Conservation (phyloP, 2,113 vertebrate species). For the Tinamus guttatus region DNA sequence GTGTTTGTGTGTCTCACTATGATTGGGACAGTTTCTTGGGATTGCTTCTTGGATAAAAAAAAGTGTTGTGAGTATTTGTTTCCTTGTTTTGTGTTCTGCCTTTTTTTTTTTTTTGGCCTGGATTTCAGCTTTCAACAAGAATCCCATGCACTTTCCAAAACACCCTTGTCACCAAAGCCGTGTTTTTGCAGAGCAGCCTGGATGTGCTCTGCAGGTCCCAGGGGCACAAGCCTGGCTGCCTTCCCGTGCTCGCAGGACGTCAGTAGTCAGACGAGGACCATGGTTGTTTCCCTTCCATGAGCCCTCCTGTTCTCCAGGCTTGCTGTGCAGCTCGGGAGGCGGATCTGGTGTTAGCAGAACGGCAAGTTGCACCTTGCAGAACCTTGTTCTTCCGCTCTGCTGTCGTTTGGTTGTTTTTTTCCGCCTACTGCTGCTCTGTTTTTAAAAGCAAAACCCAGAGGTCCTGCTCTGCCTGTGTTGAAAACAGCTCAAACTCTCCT, state of each 20-base stretch:
- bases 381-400: neutral
- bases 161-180: neutral
- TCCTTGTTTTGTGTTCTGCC: too few relatives aligned
- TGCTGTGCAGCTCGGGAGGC: neutral
- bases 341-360: neutral
- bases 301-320: neutral
- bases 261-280: neutral
- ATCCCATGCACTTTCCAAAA: slow-evolving; percentile 24
- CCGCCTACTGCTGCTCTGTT: neutral
- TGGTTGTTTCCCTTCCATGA: neutral
- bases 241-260: neutral
- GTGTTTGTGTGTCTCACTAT: neutral
- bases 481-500: neutral
- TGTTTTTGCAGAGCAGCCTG: slow-evolving; percentile 21
- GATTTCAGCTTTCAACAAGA: slow-evolving; percentile 19
- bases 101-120: neutral
- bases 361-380: fast-evolving
- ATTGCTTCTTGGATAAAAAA: neutral
- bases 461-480: neutral
- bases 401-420: neutral
- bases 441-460: neutral
- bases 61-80: neutral
- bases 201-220: neutral
- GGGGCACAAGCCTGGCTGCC: neutral
- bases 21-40: slow-evolving; percentile 4